Base-by-base conservation (phyloP, 2,113 vertebrate genomes). In the Hypocryptadius cinnamomeus region DNA sequence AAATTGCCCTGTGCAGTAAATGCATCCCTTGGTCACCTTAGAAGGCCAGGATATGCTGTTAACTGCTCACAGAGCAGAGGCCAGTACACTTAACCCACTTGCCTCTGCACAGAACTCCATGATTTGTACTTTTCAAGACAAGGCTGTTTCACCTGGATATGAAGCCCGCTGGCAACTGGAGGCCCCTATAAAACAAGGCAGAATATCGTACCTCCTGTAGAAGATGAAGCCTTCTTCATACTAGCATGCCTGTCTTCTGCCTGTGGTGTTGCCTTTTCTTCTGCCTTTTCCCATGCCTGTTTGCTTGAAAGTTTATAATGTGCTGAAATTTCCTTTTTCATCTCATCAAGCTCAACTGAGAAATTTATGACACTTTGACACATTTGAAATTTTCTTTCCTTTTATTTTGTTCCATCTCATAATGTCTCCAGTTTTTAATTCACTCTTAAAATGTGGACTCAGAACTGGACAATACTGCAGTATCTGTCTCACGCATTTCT, bases 1-100 rank as follows among this genome's bases (percentile, higher is more conserved):
- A 37, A 27, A 9, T 31, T 51, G 35, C 25, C 28, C 39, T 54
- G 23, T 63, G n/a, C 0, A 0, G 23, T 31, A 42, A 59, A 16
- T 7, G 4, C 37, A 54, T 71, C 48, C 53, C 17, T 74, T 71
- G 20, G 22, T 78, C 44, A 11, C 50, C 71, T 86, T 8, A 59
- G 83, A 79, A 77, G 48, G 72, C 47, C 24, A 31, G 47, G 56
- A 24, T 37, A 19, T 7, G 27, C 48, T 69, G 45, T n/a, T 37
- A 23, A 13, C n/a, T 37, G 47, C 44, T 71, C 31, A 25, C 40
- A 25, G 27, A 64, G 31, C 44, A 71, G 56, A 92, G 48, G 56
- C 39, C 20, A 56, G 47, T 44, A 47, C 48, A 18, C 19, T 73
- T 81, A 35, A 65, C 31, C 31, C 22, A 4, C 66, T 48, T 73